Base-by-base conservation (phyloP, 2,113 vertebrate species). In the Petrocephalus microphthalmus region DNA sequence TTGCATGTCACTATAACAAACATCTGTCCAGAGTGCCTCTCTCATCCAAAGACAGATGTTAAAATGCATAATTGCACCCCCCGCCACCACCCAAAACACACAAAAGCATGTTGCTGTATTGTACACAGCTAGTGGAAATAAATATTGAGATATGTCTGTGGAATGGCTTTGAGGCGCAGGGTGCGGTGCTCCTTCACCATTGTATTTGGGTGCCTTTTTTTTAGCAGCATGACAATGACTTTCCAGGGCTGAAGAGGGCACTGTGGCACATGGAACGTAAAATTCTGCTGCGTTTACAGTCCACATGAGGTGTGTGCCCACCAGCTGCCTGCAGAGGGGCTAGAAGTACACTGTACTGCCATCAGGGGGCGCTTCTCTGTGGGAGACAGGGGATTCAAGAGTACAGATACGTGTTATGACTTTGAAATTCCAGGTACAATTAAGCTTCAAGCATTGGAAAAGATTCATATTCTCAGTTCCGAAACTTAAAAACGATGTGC, bases 301-400 rank as follows among this genome's bases (percentile, higher is more conserved):
- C 52, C 84, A 37, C 49, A 4, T 15, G 49, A 85, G 25, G 52
- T 49, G 84, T 1, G 52, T 2, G 6, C 22, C 29, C 53, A 67
- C 88, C 89, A 88, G 87, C 91, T 89, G 89, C 87, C 60, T 84
- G 67, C 53, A 74, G 60, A 89, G 25, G 64, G 82, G 91, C 95
- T 94, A 95, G 92, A 94, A 94, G 89, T 93, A 90, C 88, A 93
- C 94, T 0, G 92, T 92, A 53, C 56, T 93, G 81, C 86, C 89
- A 5, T 94, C 94, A 88, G 94, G 89, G 91, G 93, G 92, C 10
- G 88, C 91, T 91, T 94, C 92, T 92, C 95, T 96, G 90, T 33
- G 0, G 64, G 25, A 51, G 47, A 45, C n/a, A 64, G 54, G 10
- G 29, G 33, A 25, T 20, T 83, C 7, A 83, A 47, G 17, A 49